Conservation (phyloP, 2,797 vertebrate genomes). For the Antennarius maculatus region DNA sequence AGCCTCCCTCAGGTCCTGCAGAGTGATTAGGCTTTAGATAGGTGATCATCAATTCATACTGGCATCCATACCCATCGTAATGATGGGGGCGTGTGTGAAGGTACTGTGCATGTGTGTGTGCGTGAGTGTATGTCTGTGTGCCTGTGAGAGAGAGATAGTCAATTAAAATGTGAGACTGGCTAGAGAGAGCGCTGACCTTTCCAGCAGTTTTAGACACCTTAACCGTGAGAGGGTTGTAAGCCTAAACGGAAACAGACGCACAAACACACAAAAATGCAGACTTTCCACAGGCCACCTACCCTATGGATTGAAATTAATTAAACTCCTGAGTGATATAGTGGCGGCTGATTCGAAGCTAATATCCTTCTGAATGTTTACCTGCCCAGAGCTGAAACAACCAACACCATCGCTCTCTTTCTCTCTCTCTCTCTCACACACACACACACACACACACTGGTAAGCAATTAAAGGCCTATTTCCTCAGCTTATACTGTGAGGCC, state of each 20-base stretch:
- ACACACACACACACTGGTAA: slow-evolving; percentile 44
- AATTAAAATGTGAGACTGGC: slow-evolving; percentile 83
- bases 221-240: slow-evolving; percentile 74
- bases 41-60: slow-evolving; percentile 83
- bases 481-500: slow-evolving; percentile 34
- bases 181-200: slow-evolving; percentile 85
- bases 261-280: slow-evolving; percentile 48
- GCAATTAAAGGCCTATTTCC: slow-evolving; percentile 60
- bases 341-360: slow-evolving; percentile 73
- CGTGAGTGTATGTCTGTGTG: slow-evolving; percentile 18
- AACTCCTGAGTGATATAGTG: slow-evolving; percentile 67
- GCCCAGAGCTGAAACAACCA: slow-evolving; percentile 66
- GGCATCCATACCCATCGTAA: slow-evolving; percentile 74
- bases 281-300: slow-evolving; percentile 48
- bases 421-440: background rate
- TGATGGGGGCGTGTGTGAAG: slow-evolving; percentile 60
- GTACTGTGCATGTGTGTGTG: slow-evolving; percentile 46
- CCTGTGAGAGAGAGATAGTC: slow-evolving; percentile 70
- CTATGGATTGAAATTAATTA: slow-evolving; percentile 77
- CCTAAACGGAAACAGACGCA: slow-evolving; percentile 69
- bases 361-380: slow-evolving; percentile 74
- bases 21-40: slow-evolving; percentile 80
- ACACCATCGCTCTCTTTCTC: slow-evolving; percentile 35
- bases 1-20: slow-evolving; percentile 75
- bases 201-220: slow-evolving; percentile 76